A percentile compares a stretch with the other conserved stretches of the same genome.
Evolutionary conservation across 1,140 invertebrate species (phyloP).

Genomic region (Solenopsis invicta): DNA sequence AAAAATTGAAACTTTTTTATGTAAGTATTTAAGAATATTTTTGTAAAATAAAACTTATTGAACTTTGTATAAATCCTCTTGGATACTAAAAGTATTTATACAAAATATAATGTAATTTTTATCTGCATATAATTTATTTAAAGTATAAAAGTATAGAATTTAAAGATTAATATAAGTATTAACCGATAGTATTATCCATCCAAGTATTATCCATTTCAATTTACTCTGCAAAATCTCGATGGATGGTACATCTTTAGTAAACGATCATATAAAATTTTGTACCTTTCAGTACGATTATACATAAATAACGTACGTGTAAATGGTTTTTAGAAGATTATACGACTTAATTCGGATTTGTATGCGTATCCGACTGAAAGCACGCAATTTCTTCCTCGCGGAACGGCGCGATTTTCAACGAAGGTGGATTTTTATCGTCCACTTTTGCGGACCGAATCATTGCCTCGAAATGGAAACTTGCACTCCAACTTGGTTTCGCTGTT

Average conservation of each 20-base stretch:
- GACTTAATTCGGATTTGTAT: neutral
- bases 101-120: no score
- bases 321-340: neutral
- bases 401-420: constrained; percentile 18
- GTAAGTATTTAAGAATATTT: no score
- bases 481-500: constrained; percentile 57
- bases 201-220: no score
- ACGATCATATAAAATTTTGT: neutral
- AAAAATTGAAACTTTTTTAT: no score
- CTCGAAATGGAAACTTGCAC: constrained; percentile 64
- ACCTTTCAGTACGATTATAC: neutral
- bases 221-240: no score
- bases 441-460: constrained; percentile 61
- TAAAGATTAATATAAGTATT: no score
- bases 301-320: neutral
- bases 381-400: constrained; percentile 14
- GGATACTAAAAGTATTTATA: no score
- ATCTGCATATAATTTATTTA: no score
- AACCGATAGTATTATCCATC: no score
- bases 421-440: constrained; percentile 56
- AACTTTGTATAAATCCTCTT: no score
- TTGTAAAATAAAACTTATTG: no score
- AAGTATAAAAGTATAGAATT: no score
- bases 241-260: neutral
- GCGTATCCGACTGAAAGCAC: neutral